phyloP scores from a whole-genome alignment of 2,888 invertebrate genomes.

The Tetanocera ferruginea region DNA sequence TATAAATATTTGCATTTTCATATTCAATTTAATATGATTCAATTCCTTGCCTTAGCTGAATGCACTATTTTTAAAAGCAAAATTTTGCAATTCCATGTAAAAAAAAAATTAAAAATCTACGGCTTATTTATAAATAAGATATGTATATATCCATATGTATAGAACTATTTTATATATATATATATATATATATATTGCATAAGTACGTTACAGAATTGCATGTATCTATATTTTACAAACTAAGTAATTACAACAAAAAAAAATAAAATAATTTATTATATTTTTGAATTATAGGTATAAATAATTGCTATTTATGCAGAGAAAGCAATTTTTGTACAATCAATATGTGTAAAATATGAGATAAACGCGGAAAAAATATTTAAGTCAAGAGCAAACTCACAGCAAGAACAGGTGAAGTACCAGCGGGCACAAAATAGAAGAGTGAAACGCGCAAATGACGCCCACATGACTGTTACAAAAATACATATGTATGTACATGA shows the following conservation, averaged over 20 bases:
- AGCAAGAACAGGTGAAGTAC: not conserved
- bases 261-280: not conserved
- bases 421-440: too few relatives aligned
- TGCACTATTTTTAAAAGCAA: not conserved
- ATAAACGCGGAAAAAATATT: too few relatives aligned
- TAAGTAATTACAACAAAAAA: conserved; percentile 6
- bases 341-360: too few relatives aligned
- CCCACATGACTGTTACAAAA: too few relatives aligned
- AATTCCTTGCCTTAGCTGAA: not conserved
- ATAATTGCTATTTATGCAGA: not conserved
- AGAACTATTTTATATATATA: not conserved
- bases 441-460: too few relatives aligned
- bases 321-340: too few relatives aligned
- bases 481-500: too few relatives aligned
- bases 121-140: conserved; percentile 22
- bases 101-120: not conserved
- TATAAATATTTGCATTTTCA: not conserved
- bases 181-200: conserved; percentile 12
- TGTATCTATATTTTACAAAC: not conserved
- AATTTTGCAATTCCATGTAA: not conserved
- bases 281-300: not conserved
- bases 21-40: not conserved
- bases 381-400: not conserved
- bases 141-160: not conserved
- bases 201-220: conserved; percentile 9